Evolutionary conservation across 2,113 vertebrate genomes (phyloP), one percentile per base, ranked within the genome.

Genomic region (Apaloderma vittatum): DNA sequence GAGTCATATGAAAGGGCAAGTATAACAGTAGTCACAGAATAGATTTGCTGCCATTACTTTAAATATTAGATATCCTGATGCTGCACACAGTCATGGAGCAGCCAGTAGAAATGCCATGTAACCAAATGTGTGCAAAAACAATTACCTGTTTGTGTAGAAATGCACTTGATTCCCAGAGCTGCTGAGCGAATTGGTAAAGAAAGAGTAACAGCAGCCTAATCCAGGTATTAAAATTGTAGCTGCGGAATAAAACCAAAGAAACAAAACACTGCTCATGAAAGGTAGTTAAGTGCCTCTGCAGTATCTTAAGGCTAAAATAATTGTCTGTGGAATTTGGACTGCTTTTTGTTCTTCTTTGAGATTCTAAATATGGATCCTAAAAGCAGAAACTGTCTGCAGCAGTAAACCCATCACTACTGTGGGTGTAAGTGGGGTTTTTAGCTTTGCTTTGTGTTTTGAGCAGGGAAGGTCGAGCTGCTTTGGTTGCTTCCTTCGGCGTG

Each of bases 381-480:
- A 68, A 23, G 23, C 51, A 86, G 79, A 46, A 63, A 46, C 12
- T 6, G 5, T 9, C 34, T n/a, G 21, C 43, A 88, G 65, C 37
- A 36, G 34, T 68, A 78, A 77, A 65, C 2, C 3, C 12, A 15
- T 24, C 32, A 27, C 45, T 23, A 15, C 18, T 36, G 34, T 4
- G 51, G 24, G 23, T 68, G 23, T 49, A 36, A 43, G 23, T 22
- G 52, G 20, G 11, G 8, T 2, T 37, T 74, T 78, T 29, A 55
- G 27, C 37, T 83, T 77, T 76, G 37, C 45, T 91, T 86, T 66
- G 5, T 80, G 78, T 73, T 45, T 68, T 77, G 48, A 89, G 93
- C 96, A 98, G 98, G 89, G 98, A 98, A 96, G 98, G 98, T 36
- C 55, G 95, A 67, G 98, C 98, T 85, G 94, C 98, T 70, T 91